Conservation (phyloP, 2,113 vertebrate genomes). For the Anoplopoma fimbria region DNA sequence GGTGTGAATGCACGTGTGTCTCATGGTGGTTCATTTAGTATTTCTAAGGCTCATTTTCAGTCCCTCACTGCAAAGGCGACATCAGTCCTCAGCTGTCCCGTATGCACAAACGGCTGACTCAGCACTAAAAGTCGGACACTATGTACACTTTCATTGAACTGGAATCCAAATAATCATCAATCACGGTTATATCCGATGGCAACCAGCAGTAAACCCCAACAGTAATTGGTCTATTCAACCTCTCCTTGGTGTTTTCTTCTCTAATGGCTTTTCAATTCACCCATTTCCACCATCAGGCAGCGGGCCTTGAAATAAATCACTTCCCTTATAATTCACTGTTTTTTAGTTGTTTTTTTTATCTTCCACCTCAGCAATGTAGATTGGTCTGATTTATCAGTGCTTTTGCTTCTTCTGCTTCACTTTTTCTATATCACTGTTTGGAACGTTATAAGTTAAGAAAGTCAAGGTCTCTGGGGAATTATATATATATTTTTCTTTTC, state of each 20-base stretch:
- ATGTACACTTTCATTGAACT: constrained; percentile 33
- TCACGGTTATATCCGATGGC: constrained; percentile 45
- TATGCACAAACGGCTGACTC: not conserved
- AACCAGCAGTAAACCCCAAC: constrained; percentile 18
- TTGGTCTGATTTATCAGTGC: constrained; percentile 38
- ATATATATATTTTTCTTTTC: not conserved
- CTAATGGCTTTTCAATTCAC: constrained; percentile 61
- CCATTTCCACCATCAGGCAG: constrained; percentile 40
- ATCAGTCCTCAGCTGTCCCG: too few species aligned
- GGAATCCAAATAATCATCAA: constrained; percentile 41
- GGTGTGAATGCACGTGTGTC: not conserved
- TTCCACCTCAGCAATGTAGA: constrained; percentile 41
- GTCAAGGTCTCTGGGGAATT: constrained; percentile 30
- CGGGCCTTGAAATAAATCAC: constrained; percentile 62
- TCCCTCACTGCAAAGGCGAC: too few species aligned
- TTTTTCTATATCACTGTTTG: constrained; percentile 14
- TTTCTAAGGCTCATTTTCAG: not conserved
- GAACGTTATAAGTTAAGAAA: not conserved
- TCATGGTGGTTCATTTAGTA: not conserved
- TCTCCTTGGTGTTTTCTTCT: constrained; percentile 53
- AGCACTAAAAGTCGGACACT: not conserved
- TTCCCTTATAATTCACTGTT: constrained; percentile 29
- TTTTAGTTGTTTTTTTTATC: not conserved
- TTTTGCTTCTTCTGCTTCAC: constrained; percentile 22
- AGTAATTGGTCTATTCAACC: constrained; percentile 57